Percentiles rank a stretch among this genome's conserved stretches.
Evolutionary conservation across 1,140 invertebrate genomes (phyloP).

Genomic region (Bombus turneri): DNA sequence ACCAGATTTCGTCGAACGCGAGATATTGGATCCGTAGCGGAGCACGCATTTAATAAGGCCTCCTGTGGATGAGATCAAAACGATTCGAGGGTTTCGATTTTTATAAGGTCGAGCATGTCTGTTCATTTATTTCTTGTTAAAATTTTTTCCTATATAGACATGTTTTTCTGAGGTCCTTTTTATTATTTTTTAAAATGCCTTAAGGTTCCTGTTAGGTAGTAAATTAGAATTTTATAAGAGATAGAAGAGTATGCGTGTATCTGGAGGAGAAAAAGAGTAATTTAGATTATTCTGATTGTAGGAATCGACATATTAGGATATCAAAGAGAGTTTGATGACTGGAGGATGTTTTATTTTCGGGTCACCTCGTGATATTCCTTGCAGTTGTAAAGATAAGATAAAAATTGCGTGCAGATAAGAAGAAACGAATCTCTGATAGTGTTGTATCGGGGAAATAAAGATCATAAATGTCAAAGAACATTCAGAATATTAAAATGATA

Average conservation of each 20-base stretch:
- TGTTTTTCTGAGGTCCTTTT: accelerated
- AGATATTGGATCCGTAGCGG: conserved; percentile 23
- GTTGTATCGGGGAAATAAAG: no score
- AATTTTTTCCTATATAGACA: background rate
- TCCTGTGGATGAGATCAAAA: no score
- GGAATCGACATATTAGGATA: background rate
- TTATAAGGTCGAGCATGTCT: background rate
- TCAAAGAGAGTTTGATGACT: background rate
- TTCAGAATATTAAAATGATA: no score
- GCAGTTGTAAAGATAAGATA: background rate
- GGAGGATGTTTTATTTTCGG: background rate
- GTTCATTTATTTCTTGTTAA: background rate
- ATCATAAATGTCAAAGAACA: no score
- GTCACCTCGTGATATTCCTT: background rate
- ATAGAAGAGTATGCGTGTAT: background rate
- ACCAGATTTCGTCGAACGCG: background rate
- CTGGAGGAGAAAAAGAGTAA: no score
- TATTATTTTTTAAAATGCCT: background rate
- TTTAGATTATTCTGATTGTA: background rate
- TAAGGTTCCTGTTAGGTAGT: background rate
- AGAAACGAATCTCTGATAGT: no score
- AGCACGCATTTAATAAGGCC: conserved; percentile 12
- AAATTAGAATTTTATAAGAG: no score
- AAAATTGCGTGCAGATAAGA: no score
- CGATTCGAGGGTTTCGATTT: background rate